Evolutionary conservation across 2,888 invertebrate genomes (phyloP), one percentile per base, ranked within the genome.

Genomic region (Horisme vitalbata): DNA sequence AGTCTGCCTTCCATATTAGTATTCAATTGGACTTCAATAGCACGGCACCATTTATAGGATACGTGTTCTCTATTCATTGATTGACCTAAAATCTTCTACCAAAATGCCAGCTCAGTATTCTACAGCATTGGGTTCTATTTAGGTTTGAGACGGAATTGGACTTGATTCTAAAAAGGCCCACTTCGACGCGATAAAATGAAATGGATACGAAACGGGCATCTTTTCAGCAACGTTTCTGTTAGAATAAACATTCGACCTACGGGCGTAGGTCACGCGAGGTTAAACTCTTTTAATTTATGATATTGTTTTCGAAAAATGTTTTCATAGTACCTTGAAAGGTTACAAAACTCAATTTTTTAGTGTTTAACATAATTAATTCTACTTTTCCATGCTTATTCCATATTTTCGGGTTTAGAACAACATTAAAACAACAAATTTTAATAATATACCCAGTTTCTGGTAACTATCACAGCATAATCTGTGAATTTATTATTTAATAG

Each of bases 1-100:
- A 23, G 8, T 34, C 13, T 34, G 12, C 8, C 21, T 12, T 6
- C 6, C 13, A 23, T 34, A 14, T 34, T 11, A 13, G 34, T 23
- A 34, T 34, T 34, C 34, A 23, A 28, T 39, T 46, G 26, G 20
- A 15, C 31, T 39, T 52, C 50, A 61, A 55, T 54, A 34, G 52
- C 44, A 21, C 33, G 46, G 35, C 33, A 52, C 31, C 46, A 45
- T 50, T 49, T 55, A 50, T 57, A 51, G 64, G 57, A 58, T 63
- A 62, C 67, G 65, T 62, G 61, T 57, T 61, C 41, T 41, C n/a
- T n/a, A 69, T 73, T 76, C 78, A 82, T 78, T 75, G 79, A 80
- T 79, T 82, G 84, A 79, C 81, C 84, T 70, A 74, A 82, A 83
- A n/a, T 83, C 74, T 71, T 68, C 73, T 65, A 74, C 82, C 80